phyloP scores from a whole-genome alignment of 2,113 vertebrate genomes.

The Mustela nigripes region DNA sequence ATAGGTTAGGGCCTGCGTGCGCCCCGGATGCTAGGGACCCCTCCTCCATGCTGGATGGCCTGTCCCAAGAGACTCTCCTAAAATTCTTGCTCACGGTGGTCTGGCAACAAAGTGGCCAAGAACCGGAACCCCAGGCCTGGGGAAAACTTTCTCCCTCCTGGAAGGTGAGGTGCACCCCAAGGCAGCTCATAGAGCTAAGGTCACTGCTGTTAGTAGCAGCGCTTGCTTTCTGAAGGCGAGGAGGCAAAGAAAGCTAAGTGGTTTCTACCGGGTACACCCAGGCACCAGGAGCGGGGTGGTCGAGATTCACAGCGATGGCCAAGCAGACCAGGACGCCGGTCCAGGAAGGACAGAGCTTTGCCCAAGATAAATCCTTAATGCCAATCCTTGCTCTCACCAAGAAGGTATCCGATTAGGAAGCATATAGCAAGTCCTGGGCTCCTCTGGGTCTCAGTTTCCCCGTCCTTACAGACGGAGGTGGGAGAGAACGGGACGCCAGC shows the following conservation, averaged over 20 bases:
- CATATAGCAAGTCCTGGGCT: not conserved
- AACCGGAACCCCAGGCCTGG: not conserved
- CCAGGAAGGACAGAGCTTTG: not conserved
- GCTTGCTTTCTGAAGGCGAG: not conserved
- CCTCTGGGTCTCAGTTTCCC: conserved; percentile 67
- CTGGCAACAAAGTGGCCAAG: not conserved
- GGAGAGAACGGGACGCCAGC: not conserved
- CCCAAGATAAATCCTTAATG: not conserved
- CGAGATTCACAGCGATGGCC: accelerated
- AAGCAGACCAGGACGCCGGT: accelerated
- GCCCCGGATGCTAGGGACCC: not conserved
- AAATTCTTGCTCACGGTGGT: not conserved
- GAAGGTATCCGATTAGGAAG: not conserved
- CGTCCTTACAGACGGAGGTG: not conserved
- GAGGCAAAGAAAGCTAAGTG: too few relatives aligned
- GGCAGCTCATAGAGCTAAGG: accelerated
- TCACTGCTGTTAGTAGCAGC: accelerated
- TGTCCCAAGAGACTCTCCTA: not conserved
- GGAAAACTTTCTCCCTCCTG: not conserved
- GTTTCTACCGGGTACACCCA: not conserved
- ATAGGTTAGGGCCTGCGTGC: not conserved
- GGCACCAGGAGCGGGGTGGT: not conserved
- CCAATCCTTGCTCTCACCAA: not conserved
- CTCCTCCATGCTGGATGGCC: accelerated
- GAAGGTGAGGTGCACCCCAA: accelerated